A percentile compares a stretch with the other conserved stretches of the same genome.
Evolutionary conservation across 2,797 vertebrate species (phyloP).

Genomic region (Leptoclinus maculatus): DNA sequence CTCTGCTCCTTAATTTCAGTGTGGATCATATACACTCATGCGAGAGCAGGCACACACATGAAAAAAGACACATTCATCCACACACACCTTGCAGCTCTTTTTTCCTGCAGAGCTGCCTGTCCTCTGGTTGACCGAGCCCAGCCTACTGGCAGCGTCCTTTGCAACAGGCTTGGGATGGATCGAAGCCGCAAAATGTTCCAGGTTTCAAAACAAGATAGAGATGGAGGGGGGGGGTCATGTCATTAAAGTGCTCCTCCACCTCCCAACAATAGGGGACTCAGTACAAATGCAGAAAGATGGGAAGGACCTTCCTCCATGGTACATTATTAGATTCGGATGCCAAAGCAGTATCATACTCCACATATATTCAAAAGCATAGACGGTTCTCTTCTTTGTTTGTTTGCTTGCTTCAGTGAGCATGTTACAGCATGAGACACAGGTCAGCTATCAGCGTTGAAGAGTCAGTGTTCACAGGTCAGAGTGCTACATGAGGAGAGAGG

Average conservation of each 20-base stretch:
- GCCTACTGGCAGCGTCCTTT: constrained; percentile 58
- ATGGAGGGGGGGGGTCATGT: constrained; percentile 27
- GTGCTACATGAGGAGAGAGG: constrained; percentile 81
- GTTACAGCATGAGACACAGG: constrained; percentile 73
- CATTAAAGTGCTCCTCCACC: constrained; percentile 24
- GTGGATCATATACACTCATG: constrained; percentile 40
- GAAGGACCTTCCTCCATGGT: not conserved
- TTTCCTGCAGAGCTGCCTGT: constrained; percentile 63
- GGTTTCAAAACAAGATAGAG: constrained; percentile 65
- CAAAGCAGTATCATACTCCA: constrained; percentile 18
- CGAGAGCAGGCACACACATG: constrained; percentile 29
- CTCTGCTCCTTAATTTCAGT: constrained; percentile 56
- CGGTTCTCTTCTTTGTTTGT: constrained; percentile 50
- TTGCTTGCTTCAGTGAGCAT: constrained; percentile 49
- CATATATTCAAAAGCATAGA: constrained; percentile 49
- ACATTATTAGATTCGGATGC: constrained; percentile 19
- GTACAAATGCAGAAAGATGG: constrained; percentile 22
- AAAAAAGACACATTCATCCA: not conserved
- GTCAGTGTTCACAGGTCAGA: constrained; percentile 79
- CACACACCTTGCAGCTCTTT: constrained; percentile 40
- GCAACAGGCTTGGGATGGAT: constrained; percentile 41
- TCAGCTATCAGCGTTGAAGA: constrained; percentile 71
- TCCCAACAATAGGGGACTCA: constrained; percentile 31
- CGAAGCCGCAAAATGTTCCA: constrained; percentile 44
- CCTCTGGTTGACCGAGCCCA: constrained; percentile 71